Evolutionary conservation across 2,797 vertebrate genomes (phyloP).

Genomic region (Moxostoma hubbsi): DNA sequence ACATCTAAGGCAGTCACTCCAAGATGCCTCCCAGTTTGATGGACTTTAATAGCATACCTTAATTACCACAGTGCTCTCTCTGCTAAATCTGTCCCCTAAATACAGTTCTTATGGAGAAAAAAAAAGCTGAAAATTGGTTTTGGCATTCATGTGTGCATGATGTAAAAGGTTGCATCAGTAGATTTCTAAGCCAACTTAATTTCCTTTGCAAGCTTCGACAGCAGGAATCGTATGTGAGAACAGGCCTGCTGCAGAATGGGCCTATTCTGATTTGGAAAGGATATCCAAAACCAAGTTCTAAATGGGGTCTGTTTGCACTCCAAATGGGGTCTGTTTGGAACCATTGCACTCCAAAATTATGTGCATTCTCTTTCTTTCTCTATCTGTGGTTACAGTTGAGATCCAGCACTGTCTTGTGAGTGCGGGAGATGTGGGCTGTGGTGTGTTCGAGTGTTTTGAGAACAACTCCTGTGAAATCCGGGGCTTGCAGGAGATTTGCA

Average conservation of each 20-base stretch:
- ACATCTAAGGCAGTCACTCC: slow-evolving; percentile 37
- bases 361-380: slow-evolving; percentile 15
- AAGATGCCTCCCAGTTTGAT: slow-evolving; percentile 50
- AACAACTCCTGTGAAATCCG: slow-evolving; percentile 99
- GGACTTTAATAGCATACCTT: slow-evolving; percentile 59
- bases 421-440: slow-evolving; percentile 97
- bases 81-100: slow-evolving; percentile 57
- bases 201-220: not conserved
- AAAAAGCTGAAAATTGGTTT: slow-evolving; percentile 43
- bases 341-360: not conserved
- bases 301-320: too few species aligned
- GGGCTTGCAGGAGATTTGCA: slow-evolving; percentile 97
- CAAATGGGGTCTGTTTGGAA: too few species aligned
- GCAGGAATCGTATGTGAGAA: too few species aligned
- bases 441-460: slow-evolving; percentile 98
- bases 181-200: slow-evolving; percentile 16
- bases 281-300: too few species aligned
- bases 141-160: slow-evolving; percentile 38
- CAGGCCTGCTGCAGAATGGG: too few species aligned
- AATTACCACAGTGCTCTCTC: slow-evolving; percentile 53
- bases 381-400: slow-evolving; percentile 83
- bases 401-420: slow-evolving; percentile 98
- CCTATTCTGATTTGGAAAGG: too few species aligned
- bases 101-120: slow-evolving; percentile 57
- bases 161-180: slow-evolving; percentile 37